Conservation (phyloP, 2,888 invertebrate species). For the Clusia tigrina region DNA sequence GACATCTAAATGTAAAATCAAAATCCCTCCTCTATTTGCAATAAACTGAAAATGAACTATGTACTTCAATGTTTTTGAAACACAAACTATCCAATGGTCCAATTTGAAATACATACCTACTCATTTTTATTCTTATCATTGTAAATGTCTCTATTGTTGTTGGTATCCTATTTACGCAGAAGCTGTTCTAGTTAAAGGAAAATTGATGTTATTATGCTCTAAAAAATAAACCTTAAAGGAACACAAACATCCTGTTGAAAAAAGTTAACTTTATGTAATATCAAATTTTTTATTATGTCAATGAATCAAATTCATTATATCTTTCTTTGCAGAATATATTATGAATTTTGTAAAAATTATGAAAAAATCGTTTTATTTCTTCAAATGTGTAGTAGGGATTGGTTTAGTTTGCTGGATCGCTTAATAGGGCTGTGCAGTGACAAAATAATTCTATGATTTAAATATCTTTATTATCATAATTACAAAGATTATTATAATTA, state of each 20-base stretch:
- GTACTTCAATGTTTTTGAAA: conserved; percentile 19
- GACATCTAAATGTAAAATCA: too few species aligned
- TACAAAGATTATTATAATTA: too few species aligned
- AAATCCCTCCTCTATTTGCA: conserved; percentile 37
- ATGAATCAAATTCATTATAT: neutral
- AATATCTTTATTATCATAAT: too few species aligned
- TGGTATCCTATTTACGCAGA: neutral
- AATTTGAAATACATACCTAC: conserved; percentile 44
- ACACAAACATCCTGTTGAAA: neutral
- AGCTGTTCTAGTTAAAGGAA: neutral
- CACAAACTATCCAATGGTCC: conserved; percentile 40
- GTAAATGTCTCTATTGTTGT: conserved; percentile 9
- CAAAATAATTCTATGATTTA: too few species aligned
- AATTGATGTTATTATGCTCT: neutral
- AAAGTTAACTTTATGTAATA: neutral
- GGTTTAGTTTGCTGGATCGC: too few species aligned
- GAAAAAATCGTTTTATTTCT: neutral
- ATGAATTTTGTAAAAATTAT: conserved; percentile 19
- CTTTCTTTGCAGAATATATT: too few species aligned
- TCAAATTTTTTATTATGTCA: neutral
- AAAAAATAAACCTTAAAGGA: neutral
- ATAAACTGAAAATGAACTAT: conserved; percentile 20
- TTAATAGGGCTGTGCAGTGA: too few species aligned
- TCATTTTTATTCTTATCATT: conserved; percentile 29
- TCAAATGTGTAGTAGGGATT: too few species aligned